Percentiles rank a stretch among this genome's conserved stretches.
phyloP scores from a whole-genome alignment of 2,113 vertebrate genomes.

The Sminthopsis crassicaudata region DNA sequence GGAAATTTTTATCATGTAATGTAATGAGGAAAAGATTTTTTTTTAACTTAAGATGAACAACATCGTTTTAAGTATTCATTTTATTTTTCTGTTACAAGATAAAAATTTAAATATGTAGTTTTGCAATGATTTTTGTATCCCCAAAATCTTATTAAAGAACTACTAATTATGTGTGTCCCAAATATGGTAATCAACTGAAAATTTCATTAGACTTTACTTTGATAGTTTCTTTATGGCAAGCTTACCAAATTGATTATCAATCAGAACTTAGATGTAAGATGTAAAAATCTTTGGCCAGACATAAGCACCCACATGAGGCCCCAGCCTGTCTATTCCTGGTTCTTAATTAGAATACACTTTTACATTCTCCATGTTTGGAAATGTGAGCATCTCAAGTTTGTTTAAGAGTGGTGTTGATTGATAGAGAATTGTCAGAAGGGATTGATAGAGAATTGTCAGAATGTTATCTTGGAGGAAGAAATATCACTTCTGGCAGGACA shows the following conservation, averaged over 20 bases:
- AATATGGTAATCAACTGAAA: no score
- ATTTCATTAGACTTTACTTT: no score
- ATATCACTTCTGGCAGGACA: background rate
- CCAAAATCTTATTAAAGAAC: no score
- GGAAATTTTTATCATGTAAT: background rate
- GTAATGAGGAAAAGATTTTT: no score
- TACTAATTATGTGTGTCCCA: no score
- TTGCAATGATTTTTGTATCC: no score
- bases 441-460: background rate
- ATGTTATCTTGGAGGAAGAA: background rate
- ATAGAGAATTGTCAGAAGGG: background rate
- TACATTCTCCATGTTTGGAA: background rate
- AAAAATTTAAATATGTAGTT: no score
- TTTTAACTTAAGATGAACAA: no score
- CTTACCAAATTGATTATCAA: background rate
- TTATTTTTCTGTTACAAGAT: no score
- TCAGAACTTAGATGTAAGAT: background rate
- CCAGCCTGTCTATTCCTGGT: background rate
- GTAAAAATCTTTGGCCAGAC: background rate
- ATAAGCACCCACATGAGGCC: background rate
- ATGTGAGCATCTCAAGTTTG: background rate
- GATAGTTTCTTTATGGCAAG: no score
- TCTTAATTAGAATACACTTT: background rate
- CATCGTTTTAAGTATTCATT: no score
- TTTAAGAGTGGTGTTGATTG: background rate